Conservation (phyloP, 2,113 vertebrate genomes). For the Delphinapterus leucas region DNA sequence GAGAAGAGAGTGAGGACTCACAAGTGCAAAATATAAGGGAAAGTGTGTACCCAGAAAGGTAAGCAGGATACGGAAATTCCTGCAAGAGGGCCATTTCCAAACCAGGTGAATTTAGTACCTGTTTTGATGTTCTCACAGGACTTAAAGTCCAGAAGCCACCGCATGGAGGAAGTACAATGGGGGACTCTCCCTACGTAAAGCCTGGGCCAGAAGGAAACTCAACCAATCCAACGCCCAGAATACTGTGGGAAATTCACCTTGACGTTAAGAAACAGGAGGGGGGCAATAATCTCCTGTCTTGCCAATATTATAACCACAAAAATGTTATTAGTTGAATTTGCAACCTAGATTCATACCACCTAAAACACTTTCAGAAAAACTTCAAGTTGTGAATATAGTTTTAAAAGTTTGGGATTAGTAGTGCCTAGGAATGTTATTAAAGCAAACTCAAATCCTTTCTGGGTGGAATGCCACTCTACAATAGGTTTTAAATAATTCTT, state of each 20-base stretch:
- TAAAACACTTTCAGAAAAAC: background rate
- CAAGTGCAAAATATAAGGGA: background rate
- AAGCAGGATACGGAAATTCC: background rate
- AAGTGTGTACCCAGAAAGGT: background rate
- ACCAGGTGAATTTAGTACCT: background rate
- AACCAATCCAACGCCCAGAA: background rate
- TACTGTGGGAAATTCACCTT: background rate
- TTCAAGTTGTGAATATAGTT: background rate
- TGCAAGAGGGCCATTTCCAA: background rate
- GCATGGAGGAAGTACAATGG: background rate
- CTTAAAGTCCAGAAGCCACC: background rate
- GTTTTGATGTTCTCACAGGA: background rate
- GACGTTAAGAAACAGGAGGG: background rate
- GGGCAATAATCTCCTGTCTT: background rate
- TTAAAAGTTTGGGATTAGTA: background rate
- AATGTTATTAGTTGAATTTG: background rate
- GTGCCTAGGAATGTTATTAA: background rate
- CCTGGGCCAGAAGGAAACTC: background rate
- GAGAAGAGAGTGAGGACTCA: background rate
- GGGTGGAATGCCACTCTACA: background rate
- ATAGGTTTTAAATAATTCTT: background rate
- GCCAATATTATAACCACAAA: background rate
- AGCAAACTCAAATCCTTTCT: background rate
- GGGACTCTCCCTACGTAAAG: background rate
- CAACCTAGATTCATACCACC: background rate